These are phyloP conservation scores for Paracyclopina nana DNA, from an alignment of 1,140 invertebrate genomes.

Conservation along the genomic window DNA sequence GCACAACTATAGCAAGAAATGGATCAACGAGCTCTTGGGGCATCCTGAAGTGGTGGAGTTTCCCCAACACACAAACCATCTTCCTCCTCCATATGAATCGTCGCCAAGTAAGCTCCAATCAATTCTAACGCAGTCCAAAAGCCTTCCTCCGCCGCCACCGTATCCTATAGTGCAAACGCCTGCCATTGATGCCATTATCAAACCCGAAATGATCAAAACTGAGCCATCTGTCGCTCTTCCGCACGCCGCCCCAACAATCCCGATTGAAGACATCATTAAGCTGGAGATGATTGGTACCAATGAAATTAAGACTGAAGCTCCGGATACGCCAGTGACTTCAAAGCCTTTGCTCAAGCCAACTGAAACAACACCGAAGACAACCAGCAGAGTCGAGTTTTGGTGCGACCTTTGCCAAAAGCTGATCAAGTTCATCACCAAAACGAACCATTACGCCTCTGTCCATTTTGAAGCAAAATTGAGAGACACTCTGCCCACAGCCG, in stretches of 20 bases:
- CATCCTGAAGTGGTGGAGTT: neutral
- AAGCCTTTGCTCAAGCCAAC: too few species aligned
- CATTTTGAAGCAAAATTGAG: slow-evolving; percentile 11
- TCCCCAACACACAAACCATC: neutral
- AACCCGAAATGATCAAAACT: too few species aligned
- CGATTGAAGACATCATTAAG: neutral
- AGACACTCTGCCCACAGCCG: neutral
- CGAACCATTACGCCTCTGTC: slow-evolving; percentile 3
- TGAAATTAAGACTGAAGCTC: neutral
- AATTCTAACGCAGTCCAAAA: too few species aligned
- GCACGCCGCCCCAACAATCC: neutral
- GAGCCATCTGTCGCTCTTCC: too few species aligned
- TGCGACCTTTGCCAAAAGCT: slow-evolving; percentile 7
- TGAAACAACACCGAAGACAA: neutral
- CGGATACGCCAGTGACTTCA: neutral
- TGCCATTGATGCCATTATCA: too few species aligned
- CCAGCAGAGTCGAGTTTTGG: neutral
- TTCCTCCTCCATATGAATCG: neutral
- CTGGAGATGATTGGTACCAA: neutral
- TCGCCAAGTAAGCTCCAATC: too few species aligned
- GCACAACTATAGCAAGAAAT: slow-evolving; percentile 5
- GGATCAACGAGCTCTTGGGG: neutral
- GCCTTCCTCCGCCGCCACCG: neutral
- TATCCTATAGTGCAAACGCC: neutral
- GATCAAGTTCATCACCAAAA: neutral